A percentile compares a stretch with the other conserved stretches of the same genome.
Conservation (phyloP, 2,113 vertebrate genomes). For the Microtus montanus region DNA sequence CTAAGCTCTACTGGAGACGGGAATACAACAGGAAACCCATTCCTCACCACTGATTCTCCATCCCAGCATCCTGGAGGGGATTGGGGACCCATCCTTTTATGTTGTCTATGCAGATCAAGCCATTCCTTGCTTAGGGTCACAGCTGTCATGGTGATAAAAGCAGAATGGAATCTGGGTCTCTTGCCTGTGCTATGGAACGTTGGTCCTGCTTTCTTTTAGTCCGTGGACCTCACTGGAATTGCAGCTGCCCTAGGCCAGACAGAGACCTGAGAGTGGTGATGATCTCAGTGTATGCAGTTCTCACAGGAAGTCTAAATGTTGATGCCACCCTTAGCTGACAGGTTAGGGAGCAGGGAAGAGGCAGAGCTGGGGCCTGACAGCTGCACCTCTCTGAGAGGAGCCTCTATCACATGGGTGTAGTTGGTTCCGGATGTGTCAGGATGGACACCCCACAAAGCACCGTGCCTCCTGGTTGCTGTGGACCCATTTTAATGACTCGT, state of each 20-base stretch:
- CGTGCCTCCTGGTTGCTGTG: neutral
- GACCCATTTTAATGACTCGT: neutral
- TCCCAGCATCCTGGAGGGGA: neutral
- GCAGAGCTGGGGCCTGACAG: neutral
- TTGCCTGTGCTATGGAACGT: accelerated
- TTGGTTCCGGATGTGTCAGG: neutral
- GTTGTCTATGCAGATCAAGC: accelerated
- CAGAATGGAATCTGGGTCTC: neutral
- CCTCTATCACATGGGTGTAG: neutral
- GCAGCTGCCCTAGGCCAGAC: neutral
- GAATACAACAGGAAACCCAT: neutral
- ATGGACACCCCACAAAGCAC: neutral
- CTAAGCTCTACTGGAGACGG: neutral
- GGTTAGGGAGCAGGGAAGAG: neutral
- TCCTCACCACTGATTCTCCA: neutral
- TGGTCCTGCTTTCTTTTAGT: neutral
- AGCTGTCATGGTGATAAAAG: neutral
- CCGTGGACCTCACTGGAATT: neutral
- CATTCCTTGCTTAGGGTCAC: neutral
- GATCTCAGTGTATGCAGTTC: accelerated
- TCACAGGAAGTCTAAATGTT: neutral
- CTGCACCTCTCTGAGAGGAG: neutral
- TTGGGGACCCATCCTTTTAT: too few relatives aligned
- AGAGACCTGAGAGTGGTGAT: neutral
- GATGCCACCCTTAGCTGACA: neutral